A percentile compares a stretch with the other conserved stretches of the same genome.
These are phyloP conservation scores for Cephus runcator DNA, from an alignment of 2,888 invertebrate genomes.

Conservation along the genomic window DNA sequence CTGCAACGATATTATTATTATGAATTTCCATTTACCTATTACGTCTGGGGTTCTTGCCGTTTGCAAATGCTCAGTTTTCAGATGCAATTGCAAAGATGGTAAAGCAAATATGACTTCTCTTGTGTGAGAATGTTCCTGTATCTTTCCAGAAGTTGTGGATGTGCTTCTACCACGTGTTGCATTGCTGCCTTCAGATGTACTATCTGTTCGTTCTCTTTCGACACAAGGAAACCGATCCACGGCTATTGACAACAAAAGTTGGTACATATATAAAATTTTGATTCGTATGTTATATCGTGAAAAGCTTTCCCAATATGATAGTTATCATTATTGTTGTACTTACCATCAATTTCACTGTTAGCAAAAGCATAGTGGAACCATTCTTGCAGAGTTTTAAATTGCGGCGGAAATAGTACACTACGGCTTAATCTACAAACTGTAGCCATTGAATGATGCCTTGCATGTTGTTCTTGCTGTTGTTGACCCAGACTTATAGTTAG, in stretches of 20 bases:
- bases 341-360: conserved; percentile 93
- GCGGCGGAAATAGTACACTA: conserved; percentile 93
- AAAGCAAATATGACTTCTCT: conserved; percentile 97
- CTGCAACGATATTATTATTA: not conserved
- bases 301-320: not conserved
- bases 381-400: conserved; percentile 92
- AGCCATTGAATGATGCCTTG: conserved; percentile 89
- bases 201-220: conserved; percentile 77
- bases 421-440: conserved; percentile 93
- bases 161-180: conserved; percentile 67
- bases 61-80: conserved; percentile 93
- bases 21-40: conserved; percentile 66
- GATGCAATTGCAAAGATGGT: conserved; percentile 90
- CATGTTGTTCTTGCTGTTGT: conserved; percentile 71
- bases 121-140: conserved; percentile 83
- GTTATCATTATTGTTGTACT: conserved; percentile 27
- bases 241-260: conserved; percentile 66
- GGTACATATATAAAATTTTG: too few species aligned
- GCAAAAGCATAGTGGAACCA: conserved; percentile 98
- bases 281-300: not conserved
- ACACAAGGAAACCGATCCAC: conserved; percentile 92
- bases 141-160: conserved; percentile 68
- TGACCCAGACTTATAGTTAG: conserved; percentile 89
- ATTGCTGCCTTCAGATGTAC: conserved; percentile 66
- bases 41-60: conserved; percentile 77